Conservation (phyloP, 1,140 invertebrate species). For the Periplaneta americana region DNA sequence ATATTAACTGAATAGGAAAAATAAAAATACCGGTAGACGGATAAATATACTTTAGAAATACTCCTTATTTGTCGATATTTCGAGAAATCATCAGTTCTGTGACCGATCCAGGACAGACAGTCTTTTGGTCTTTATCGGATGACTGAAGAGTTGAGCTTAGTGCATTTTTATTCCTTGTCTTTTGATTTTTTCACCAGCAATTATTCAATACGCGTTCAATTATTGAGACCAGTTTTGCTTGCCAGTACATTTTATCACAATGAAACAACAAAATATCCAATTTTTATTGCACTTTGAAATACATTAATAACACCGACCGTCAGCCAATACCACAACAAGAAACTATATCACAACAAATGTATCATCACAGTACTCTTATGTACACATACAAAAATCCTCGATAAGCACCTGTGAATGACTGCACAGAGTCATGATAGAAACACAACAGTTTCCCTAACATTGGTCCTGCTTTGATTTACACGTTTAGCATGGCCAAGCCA, state of each 20-base stretch:
- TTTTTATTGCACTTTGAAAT: too few species aligned
- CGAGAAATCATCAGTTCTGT: too few species aligned
- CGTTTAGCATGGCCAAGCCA: neutral
- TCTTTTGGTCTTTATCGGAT: too few species aligned
- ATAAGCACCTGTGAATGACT: neutral
- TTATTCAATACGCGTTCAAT: neutral
- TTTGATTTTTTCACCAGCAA: neutral
- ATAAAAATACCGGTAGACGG: too few species aligned
- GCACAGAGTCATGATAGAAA: neutral
- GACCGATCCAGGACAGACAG: too few species aligned
- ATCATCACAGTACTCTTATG: neutral
- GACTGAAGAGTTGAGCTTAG: neutral
- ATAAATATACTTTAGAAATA: too few species aligned
- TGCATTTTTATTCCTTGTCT: neutral
- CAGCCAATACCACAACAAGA: neutral
- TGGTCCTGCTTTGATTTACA: neutral
- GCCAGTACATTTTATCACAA: neutral
- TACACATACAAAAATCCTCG: neutral
- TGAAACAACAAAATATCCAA: neutral
- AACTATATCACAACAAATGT: neutral
- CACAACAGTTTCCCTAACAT: neutral
- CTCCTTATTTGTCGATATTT: too few species aligned
- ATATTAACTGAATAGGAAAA: too few species aligned
- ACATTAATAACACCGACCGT: neutral
- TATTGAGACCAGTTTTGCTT: neutral